Base-by-base conservation (phyloP, 2,888 invertebrate species). In the Eulithis testata region DNA sequence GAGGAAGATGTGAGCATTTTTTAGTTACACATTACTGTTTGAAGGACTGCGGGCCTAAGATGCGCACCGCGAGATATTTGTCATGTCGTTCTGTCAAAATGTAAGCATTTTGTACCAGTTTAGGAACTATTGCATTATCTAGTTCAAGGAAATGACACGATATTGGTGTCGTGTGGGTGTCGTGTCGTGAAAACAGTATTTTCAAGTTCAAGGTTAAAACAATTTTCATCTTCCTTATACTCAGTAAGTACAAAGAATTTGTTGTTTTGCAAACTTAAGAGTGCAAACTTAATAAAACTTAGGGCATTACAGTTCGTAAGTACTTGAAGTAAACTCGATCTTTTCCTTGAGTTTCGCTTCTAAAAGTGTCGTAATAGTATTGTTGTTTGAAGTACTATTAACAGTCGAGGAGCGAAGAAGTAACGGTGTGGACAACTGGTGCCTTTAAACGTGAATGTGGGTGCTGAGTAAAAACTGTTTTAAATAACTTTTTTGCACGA, bases 211-310 rank as follows among this genome's bases (percentile, higher is more conserved):
- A 60, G 60, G 52, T 45, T 44, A 31, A 47, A 37, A 44, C 12
- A 55, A 62, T 55, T 62, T 60, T 44, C 31, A 31, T 11, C 27
- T 40, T 12, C 36, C 51, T 37, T 52, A 60, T 61, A 49, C 45
- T 47, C 47, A 14, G 60, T 54, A 63, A 6, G 21, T 2, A 31
- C 31, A 5, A 31, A 58, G 49, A 57, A 66, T 52, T 61, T n/a
- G 66, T 68, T 71, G 66, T 71, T 66, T 65, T 71, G 60, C 43
- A 45, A 61, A 56, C n/a, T 12, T 61, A 55, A 55, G 60, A 50
- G 43, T 62, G 36, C 31, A 11, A 69, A 69, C 63, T 66, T 66
- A 66, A 72, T 72, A 72, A 69, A 72, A 72, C 59, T 72, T 72
- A 50, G 43, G 27, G n/a, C 69, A 68, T 72, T 69, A 67, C 60